Conservation (phyloP, 1,140 invertebrate species). For the Drosophila sulfurigaster region DNA sequence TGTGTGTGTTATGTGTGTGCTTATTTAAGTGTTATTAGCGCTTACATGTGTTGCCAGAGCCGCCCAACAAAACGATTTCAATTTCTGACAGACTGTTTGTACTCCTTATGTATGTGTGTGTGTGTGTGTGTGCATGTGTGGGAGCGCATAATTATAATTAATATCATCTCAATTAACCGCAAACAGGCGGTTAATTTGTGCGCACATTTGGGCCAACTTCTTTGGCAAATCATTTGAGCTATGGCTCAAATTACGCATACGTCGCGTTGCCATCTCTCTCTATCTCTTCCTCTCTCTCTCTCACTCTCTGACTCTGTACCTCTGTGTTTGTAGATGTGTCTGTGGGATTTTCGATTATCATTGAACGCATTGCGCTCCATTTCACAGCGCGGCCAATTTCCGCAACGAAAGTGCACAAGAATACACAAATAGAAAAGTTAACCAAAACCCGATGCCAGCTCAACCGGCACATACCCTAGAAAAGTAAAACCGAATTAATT, state of each 20-base stretch:
- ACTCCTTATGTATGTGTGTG: slow-evolving; percentile 19
- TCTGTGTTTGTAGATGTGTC: neutral
- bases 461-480: slow-evolving; percentile 4
- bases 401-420: slow-evolving; percentile 30
- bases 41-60: slow-evolving; percentile 70
- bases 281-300: neutral
- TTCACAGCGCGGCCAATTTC: slow-evolving; percentile 54
- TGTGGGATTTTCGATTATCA: slow-evolving; percentile 34
- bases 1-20: slow-evolving; percentile 43
- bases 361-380: slow-evolving; percentile 45
- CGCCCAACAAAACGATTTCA: slow-evolving; percentile 68
- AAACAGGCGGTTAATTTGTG: slow-evolving; percentile 81
- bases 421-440: slow-evolving; percentile 9
- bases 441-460: neutral
- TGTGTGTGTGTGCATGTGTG: slow-evolving; percentile 28
- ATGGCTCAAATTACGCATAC: slow-evolving; percentile 55
- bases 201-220: slow-evolving; percentile 45
- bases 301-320: too few relatives aligned
- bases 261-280: slow-evolving; percentile 26
- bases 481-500: neutral
- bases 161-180: slow-evolving; percentile 83
- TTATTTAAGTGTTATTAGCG: slow-evolving; percentile 80
- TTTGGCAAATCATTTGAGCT: slow-evolving; percentile 39
- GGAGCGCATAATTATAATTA: slow-evolving; percentile 72
- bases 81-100: slow-evolving; percentile 66